phyloP scores from a whole-genome alignment of 2,888 invertebrate genomes.

The Eumerus sabulonum region DNA sequence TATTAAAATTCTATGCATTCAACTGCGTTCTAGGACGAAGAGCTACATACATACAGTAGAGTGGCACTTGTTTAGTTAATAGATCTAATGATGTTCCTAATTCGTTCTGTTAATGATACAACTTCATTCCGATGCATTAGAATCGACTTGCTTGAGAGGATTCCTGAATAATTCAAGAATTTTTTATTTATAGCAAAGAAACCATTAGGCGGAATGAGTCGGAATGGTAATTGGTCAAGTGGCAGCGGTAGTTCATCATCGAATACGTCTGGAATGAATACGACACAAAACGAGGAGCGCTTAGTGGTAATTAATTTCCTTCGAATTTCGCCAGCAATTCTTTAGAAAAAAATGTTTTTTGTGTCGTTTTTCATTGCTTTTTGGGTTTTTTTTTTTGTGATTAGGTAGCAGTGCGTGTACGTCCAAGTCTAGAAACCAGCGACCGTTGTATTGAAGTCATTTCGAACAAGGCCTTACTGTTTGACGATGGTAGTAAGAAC shows the following conservation, averaged over 20 bases:
- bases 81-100: neutral
- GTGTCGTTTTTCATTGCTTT: too few species aligned
- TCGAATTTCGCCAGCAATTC: too few species aligned
- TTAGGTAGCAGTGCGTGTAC: conserved; percentile 93
- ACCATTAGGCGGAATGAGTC: conserved; percentile 58
- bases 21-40: conserved; percentile 23
- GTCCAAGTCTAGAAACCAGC: conserved; percentile 89
- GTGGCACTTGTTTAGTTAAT: neutral
- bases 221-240: conserved; percentile 76
- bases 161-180: conserved; percentile 15
- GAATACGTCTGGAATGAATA: conserved; percentile 72
- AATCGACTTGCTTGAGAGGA: neutral
- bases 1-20: conserved; percentile 56
- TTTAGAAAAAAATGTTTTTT: too few species aligned
- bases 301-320: conserved; percentile 78
- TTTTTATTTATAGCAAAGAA: conserved; percentile 34
- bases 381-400: too few species aligned
- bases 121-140: neutral
- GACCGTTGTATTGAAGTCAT: conserved; percentile 78
- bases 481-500: conserved; percentile 80
- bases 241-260: conserved; percentile 75
- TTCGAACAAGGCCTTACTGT: conserved; percentile 77
- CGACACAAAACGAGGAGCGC: conserved; percentile 76
- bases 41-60: too few species aligned
- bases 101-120: conserved; percentile 6